Evolutionary conservation across 2,113 vertebrate genomes (phyloP).

Genomic region (Sebastes schlegelii): DNA sequence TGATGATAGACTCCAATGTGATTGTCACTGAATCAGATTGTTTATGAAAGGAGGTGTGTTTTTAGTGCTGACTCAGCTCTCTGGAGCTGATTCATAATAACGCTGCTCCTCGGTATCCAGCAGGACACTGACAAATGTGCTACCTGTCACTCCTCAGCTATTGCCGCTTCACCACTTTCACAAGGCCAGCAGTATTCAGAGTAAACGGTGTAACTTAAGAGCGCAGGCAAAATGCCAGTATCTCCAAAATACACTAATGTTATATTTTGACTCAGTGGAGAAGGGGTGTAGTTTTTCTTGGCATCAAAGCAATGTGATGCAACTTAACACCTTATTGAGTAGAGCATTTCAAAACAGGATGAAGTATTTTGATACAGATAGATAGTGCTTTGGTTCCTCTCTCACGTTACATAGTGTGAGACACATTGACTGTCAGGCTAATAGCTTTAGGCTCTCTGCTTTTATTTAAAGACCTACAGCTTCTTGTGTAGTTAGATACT

Average conservation of each 20-base stretch:
- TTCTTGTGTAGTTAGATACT: slow-evolving; percentile 5
- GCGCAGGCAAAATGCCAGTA: background rate
- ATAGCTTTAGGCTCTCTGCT: slow-evolving; percentile 5
- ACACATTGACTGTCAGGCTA: slow-evolving; percentile 22
- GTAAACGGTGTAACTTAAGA: slow-evolving; percentile 33
- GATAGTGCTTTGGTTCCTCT: slow-evolving; percentile 12
- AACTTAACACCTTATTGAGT: background rate
- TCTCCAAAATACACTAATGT: slow-evolving; percentile 14
- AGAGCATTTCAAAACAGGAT: background rate
- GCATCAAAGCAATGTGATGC: slow-evolving; percentile 1
- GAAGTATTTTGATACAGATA: slow-evolving; percentile 28
- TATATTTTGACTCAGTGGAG: background rate
- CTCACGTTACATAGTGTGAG: background rate
- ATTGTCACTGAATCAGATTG: slow-evolving; percentile 41
- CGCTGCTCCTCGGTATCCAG: slow-evolving; percentile 14
- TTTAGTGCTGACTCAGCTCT: slow-evolving; percentile 50
- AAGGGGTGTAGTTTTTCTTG: slow-evolving; percentile 1
- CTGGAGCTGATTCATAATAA: slow-evolving; percentile 31
- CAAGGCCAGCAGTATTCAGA: slow-evolving; percentile 33
- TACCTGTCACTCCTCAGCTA: slow-evolving; percentile 39
- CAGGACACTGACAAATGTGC: slow-evolving; percentile 32
- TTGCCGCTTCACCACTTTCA: slow-evolving; percentile 51
- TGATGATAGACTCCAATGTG: slow-evolving; percentile 23
- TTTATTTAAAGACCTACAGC: background rate
- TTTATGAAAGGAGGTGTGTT: slow-evolving; percentile 18